Conservation (phyloP, 2,888 invertebrate genomes). For the Machimus atricapillus region DNA sequence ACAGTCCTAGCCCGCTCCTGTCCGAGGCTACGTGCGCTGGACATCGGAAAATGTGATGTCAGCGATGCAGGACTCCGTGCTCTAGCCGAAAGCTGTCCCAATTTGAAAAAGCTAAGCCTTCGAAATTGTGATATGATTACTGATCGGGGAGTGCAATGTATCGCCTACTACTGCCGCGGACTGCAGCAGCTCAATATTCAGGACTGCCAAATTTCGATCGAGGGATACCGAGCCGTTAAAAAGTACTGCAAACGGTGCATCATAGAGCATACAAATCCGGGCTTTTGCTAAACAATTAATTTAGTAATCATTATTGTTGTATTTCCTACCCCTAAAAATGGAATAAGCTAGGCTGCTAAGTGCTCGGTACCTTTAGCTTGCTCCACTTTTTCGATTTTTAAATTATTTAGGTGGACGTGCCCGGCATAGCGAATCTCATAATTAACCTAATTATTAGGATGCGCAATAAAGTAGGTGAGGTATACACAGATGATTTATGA, state of each 20-base stretch:
- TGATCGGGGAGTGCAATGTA: conserved; percentile 84
- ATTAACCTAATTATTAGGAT: background rate
- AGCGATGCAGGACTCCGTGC: conserved; percentile 88
- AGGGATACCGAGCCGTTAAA: conserved; percentile 90
- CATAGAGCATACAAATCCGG: conserved; percentile 94
- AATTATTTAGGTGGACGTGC: background rate
- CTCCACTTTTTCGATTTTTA: background rate
- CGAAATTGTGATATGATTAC: conserved; percentile 91
- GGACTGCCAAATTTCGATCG: conserved; percentile 87
- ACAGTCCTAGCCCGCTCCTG: conserved; percentile 86
- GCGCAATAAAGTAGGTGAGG: background rate
- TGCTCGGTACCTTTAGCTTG: background rate
- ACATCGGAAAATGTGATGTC: conserved; percentile 92
- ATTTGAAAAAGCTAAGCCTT: conserved; percentile 86
- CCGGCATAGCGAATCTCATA: background rate
- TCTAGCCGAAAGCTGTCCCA: conserved; percentile 87
- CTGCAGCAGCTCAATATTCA: conserved; percentile 92
- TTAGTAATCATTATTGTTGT: background rate
- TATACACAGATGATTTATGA: background rate
- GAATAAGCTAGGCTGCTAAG: background rate
- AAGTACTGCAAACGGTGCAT: conserved; percentile 91
- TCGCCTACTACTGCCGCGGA: conserved; percentile 89
- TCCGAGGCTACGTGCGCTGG: conserved; percentile 83
- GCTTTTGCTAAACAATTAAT: conserved; percentile 71
- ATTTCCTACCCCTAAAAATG: background rate